Percentiles rank a stretch among this genome's conserved stretches.
Evolutionary conservation across 2,888 invertebrate species (phyloP).

Genomic region (Pyrrhosoma nymphula): DNA sequence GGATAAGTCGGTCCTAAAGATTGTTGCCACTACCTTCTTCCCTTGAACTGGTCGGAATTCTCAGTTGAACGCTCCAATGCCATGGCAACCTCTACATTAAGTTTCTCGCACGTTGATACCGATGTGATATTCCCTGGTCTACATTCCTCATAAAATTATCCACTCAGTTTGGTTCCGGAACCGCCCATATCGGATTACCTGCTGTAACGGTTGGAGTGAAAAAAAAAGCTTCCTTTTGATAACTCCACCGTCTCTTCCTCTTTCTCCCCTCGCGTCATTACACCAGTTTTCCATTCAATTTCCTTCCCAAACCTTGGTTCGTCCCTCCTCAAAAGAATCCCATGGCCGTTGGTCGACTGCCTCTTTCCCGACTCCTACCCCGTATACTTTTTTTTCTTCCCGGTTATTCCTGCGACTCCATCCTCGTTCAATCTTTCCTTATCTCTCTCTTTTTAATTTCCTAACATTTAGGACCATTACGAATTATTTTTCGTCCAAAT

Average conservation of each 20-base stretch:
- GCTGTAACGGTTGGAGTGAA: not conserved
- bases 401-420: not conserved
- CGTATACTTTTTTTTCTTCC: not conserved
- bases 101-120: not conserved
- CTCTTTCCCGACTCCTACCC: not conserved
- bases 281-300: slow-evolving; percentile 61
- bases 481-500: slow-evolving; percentile 12
- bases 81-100: not conserved
- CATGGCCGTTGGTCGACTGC: not conserved
- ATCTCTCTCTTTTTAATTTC: slow-evolving; percentile 21
- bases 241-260: not conserved
- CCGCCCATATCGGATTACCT: slow-evolving; percentile 32
- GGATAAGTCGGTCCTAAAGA: not conserved
- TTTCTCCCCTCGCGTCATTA: slow-evolving; percentile 10
- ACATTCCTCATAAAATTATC: not conserved
- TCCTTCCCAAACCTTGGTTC: slow-evolving; percentile 6
- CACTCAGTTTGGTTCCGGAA: not conserved
- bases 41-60: not conserved
- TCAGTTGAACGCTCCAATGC: not conserved
- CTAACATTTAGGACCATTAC: slow-evolving; percentile 26
- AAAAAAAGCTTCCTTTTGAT: not conserved
- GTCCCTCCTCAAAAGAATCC: not conserved
- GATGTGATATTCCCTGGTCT: not conserved
- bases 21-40: not conserved
- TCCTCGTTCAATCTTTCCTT: not conserved